phyloP scores from a whole-genome alignment of 2,113 vertebrate genomes.

The Ursus arctos region DNA sequence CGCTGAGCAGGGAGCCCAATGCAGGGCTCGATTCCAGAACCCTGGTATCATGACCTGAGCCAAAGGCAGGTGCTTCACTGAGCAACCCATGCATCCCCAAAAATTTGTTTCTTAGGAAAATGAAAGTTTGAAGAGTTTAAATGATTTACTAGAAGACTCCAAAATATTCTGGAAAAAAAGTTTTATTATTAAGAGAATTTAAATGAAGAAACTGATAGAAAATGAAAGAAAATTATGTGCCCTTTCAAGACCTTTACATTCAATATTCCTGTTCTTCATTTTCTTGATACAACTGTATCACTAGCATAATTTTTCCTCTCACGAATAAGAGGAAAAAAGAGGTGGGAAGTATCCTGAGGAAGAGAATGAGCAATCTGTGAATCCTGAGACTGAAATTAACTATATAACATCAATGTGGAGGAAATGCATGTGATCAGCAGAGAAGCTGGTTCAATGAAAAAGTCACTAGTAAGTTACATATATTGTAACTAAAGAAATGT shows the following conservation, averaged over 20 bases:
- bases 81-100: too few relatives aligned
- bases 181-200: constrained; percentile 50
- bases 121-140: neutral
- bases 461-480: neutral
- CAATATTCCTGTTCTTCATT: neutral
- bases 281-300: constrained; percentile 1
- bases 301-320: neutral
- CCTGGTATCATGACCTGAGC: too few relatives aligned
- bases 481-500: neutral
- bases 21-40: too few relatives aligned
- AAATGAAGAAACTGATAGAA: constrained; percentile 48
- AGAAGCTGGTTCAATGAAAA: neutral
- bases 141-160: neutral
- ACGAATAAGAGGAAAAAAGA: neutral
- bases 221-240: constrained; percentile 1
- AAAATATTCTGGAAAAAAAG: constrained; percentile 6
- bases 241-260: constrained; percentile 19
- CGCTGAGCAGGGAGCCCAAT: too few relatives aligned
- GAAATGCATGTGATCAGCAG: neutral
- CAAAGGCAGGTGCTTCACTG: too few relatives aligned
- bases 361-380: neutral
- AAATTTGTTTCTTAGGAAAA: neutral
- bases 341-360: neutral
- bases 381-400: neutral
- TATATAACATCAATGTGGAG: neutral